Conservation (phyloP, 2,797 vertebrate species). For the Hemitrygon akajei region DNA sequence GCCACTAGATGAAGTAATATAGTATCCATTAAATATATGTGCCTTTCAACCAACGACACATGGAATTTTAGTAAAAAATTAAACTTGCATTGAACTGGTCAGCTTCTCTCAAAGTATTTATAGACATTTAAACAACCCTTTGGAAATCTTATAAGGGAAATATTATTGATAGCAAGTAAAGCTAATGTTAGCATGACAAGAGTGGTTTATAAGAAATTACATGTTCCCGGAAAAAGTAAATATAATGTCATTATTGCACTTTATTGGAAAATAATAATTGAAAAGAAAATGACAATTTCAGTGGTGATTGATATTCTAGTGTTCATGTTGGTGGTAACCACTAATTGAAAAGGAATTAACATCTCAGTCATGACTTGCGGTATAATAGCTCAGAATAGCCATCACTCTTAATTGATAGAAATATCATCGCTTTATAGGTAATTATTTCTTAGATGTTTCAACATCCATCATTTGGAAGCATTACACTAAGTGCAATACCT, state of each 20-base stretch:
- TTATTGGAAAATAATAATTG: background rate
- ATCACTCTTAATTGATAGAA: background rate
- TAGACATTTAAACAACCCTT: background rate
- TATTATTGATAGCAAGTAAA: background rate
- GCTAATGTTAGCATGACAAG: background rate
- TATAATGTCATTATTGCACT: background rate
- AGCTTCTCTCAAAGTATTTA: background rate
- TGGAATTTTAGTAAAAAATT: background rate
- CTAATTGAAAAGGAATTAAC: background rate
- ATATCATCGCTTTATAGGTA: background rate
- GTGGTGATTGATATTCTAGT: background rate
- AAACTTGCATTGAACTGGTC: background rate
- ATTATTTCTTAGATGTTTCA: constrained; percentile 15
- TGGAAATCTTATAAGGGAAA: background rate
- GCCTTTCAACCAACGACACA: background rate
- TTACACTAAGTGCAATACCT: background rate
- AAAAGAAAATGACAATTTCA: background rate
- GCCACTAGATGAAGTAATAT: background rate
- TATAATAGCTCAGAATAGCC: background rate
- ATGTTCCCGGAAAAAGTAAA: background rate
- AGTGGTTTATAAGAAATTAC: background rate
- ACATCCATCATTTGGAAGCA: background rate
- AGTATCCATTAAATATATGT: background rate
- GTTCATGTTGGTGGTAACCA: background rate
- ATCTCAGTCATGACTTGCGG: background rate